Evolutionary conservation across 2,113 vertebrate species (phyloP).

Genomic region (Galeopterus variegatus): DNA sequence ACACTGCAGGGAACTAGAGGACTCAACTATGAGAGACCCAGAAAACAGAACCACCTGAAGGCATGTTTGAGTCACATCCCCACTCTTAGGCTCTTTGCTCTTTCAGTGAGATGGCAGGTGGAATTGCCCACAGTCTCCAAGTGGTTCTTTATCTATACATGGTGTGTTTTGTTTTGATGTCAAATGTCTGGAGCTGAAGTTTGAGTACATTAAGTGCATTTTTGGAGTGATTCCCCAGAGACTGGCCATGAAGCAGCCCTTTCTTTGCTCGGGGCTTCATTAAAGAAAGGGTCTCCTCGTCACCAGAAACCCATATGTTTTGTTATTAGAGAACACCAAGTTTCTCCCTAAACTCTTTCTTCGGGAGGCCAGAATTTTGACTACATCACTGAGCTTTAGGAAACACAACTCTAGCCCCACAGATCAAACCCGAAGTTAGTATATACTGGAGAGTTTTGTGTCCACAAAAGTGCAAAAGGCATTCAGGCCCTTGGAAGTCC

Average conservation of each 20-base stretch:
- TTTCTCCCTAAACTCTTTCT: slow-evolving; percentile 7
- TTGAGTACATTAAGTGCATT: background rate
- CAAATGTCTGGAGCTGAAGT: background rate
- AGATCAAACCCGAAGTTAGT: background rate
- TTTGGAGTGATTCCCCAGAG: background rate
- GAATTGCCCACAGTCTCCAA: background rate
- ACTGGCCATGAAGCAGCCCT: background rate
- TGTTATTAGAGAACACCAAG: background rate
- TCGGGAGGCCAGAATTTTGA: slow-evolving; percentile 2
- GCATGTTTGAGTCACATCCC: too few relatives aligned
- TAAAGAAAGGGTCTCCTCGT: background rate
- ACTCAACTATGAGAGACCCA: background rate
- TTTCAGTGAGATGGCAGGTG: background rate
- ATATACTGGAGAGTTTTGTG: background rate
- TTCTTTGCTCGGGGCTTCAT: background rate
- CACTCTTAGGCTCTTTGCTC: background rate
- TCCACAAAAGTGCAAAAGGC: background rate
- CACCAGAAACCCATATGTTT: background rate
- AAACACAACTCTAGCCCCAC: background rate
- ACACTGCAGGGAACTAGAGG: background rate
- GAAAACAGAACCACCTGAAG: background rate
- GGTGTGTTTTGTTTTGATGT: background rate
- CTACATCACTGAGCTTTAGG: background rate
- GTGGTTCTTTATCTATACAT: background rate
- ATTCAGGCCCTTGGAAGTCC: background rate